Evolutionary conservation across 2,888 invertebrate genomes (phyloP), one percentile per base, ranked within the genome.

Genomic region (Drosophila kuntzei): DNA sequence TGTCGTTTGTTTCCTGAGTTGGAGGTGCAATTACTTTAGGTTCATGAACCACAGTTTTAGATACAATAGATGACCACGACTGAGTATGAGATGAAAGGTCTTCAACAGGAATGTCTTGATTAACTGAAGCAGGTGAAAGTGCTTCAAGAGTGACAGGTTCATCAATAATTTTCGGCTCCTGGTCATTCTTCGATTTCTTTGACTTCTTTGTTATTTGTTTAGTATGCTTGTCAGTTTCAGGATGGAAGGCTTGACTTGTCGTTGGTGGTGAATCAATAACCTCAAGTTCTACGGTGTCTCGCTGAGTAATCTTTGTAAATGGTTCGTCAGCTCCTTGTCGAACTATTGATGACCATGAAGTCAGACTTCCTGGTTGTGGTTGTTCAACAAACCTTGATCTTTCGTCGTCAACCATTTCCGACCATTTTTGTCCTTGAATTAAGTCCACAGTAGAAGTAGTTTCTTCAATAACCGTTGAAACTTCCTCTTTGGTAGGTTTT

Each of bases 301-400:
- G 43, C 25, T 60, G 55, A 0, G 68, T 70, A 2, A 65, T 43
- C 41, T 58, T 76, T n/a, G 68, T 65, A 0, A 55, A 2, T 4
- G 84, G 76, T 44, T 83, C 80, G 16, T 83, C 60, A 0, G 46
- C 47, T 36, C 82, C 85, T 58, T 82, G 75, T 6, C 85, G 67
- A 0, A 82, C 86, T 11, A 86, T 70, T 4, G 79, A 70, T 5
- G 86, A 86, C 83, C 83, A 86, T 6, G 76, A 65, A 8, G 46
- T 25, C 1, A 22, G 8, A 16, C 12, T 41, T n/a, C 37, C 64
- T 1, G 60, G 20, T 20, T 61, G 46, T 7, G 41, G 32, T 0
- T 32, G 6, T 16, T 71, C 60, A 9, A n/a, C 2, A 25, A 20
- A 9, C 12, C 14, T 36, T 0, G 16, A 8, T 4, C 22, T 27